A percentile compares a stretch with the other conserved stretches of the same genome.
phyloP scores from a whole-genome alignment of 2,797 vertebrate species.

The Gila robusta region DNA sequence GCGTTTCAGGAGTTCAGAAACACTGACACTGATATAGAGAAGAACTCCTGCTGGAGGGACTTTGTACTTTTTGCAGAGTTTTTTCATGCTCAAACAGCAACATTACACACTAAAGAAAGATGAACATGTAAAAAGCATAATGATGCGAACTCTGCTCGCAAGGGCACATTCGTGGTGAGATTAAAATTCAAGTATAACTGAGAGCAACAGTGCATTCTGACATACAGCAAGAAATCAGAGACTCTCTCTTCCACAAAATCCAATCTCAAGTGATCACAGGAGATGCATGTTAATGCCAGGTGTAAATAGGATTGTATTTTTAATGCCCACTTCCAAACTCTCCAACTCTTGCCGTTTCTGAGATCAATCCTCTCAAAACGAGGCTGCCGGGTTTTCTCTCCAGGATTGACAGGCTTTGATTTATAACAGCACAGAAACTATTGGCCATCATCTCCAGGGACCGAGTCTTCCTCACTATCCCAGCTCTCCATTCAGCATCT shows the following conservation, averaged over 20 bases:
- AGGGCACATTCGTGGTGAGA: background rate
- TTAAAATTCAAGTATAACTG: background rate
- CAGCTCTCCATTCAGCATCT: slow-evolving; percentile 38
- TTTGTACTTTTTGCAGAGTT: too few species aligned
- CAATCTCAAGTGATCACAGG: slow-evolving; percentile 17
- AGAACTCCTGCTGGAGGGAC: too few species aligned
- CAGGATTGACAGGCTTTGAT: slow-evolving; percentile 58
- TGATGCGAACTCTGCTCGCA: background rate
- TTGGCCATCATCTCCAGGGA: slow-evolving; percentile 57
- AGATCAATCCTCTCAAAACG: slow-evolving; percentile 28
- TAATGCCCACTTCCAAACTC: background rate
- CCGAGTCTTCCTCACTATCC: slow-evolving; percentile 51
- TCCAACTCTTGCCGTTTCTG: background rate
- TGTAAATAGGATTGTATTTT: too few species aligned
- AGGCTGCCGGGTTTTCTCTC: slow-evolving; percentile 29
- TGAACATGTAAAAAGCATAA: too few species aligned
- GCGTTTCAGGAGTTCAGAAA: too few species aligned
- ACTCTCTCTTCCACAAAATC: slow-evolving; percentile 26
- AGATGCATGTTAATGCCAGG: background rate
- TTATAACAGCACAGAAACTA: slow-evolving; percentile 56
- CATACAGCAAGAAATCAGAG: background rate
- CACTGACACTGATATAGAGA: too few species aligned
- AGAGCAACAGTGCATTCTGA: background rate
- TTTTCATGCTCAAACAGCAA: too few species aligned
- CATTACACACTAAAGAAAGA: too few species aligned